Evolutionary conservation across 1,140 invertebrate genomes (phyloP).

Genomic region (Galendromus occidentalis): DNA sequence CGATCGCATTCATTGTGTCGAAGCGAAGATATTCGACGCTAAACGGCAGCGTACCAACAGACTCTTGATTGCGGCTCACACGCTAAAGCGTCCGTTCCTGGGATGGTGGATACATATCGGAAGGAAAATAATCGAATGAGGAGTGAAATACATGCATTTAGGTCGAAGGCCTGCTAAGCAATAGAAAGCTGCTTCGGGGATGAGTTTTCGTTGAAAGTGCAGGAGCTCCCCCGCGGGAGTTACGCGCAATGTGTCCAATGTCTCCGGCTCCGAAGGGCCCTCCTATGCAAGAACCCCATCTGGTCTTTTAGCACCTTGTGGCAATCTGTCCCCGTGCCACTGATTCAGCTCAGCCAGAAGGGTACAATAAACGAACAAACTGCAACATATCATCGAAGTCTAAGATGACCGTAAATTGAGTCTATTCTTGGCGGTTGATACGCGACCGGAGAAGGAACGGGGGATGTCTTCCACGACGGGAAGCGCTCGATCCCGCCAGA

Average conservation of each 20-base stretch:
- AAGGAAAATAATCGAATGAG: no score
- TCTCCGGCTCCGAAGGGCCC: background rate
- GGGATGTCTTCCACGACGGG: no score
- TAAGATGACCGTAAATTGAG: background rate
- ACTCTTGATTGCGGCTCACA: no score
- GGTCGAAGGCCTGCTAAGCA: constrained; percentile 8
- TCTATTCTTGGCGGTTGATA: no score
- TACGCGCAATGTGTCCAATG: constrained; percentile 7
- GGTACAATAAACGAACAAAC: background rate
- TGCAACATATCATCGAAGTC: background rate
- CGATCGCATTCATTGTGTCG: no score
- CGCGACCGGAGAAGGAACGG: no score
- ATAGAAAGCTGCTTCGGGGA: background rate
- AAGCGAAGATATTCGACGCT: no score
- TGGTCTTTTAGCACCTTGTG: background rate
- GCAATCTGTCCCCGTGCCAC: background rate
- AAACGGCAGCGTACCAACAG: no score
- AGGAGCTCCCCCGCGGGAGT: background rate
- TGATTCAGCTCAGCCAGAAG: background rate
- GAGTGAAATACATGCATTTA: background rate
- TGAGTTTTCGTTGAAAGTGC: background rate
- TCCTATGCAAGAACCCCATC: constrained; percentile 4
- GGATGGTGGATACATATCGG: no score
- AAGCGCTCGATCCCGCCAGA: no score
- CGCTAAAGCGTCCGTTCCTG: no score